phyloP scores from a whole-genome alignment of 2,113 vertebrate species.

The Nestor notabilis region DNA sequence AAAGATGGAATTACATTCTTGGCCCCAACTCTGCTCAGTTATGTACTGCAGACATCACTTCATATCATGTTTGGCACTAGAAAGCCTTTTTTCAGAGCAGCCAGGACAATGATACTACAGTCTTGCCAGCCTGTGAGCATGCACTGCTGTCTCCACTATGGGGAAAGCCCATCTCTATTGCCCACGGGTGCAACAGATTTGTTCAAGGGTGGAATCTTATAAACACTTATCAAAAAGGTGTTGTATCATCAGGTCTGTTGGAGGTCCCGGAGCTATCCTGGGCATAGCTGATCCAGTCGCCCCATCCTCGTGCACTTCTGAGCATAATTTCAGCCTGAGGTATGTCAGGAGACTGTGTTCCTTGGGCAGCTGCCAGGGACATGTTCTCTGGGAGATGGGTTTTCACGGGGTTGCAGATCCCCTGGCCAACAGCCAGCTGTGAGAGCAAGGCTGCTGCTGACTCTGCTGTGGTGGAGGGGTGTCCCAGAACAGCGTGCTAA shows the following conservation, averaged over 20 bases:
- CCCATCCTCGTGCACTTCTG: rapidly evolving
- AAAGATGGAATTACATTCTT: neutral
- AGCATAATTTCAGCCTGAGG: neutral
- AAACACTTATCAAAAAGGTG: neutral
- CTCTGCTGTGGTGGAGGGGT: neutral
- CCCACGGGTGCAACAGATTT: neutral
- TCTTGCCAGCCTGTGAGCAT: neutral
- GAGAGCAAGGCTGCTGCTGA: neutral
- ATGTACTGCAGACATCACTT: neutral
- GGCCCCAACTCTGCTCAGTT: neutral
- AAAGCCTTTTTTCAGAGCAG: neutral
- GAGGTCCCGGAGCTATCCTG: neutral
- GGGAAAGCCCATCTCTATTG: rapidly evolving
- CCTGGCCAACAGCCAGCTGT: neutral
- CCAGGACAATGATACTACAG: neutral
- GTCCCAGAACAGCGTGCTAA: neutral
- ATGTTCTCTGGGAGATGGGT: neutral
- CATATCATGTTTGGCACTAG: neutral
- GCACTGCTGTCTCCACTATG: rapidly evolving
- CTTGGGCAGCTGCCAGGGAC: neutral
- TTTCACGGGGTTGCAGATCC: rapidly evolving
- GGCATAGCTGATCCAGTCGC: neutral
- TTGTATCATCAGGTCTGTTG: neutral
- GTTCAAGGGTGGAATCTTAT: neutral
- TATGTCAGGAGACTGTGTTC: neutral